These are phyloP conservation scores for Siniperca scherzeri DNA, from an alignment of 2,797 vertebrate species.

Conservation along the genomic window DNA sequence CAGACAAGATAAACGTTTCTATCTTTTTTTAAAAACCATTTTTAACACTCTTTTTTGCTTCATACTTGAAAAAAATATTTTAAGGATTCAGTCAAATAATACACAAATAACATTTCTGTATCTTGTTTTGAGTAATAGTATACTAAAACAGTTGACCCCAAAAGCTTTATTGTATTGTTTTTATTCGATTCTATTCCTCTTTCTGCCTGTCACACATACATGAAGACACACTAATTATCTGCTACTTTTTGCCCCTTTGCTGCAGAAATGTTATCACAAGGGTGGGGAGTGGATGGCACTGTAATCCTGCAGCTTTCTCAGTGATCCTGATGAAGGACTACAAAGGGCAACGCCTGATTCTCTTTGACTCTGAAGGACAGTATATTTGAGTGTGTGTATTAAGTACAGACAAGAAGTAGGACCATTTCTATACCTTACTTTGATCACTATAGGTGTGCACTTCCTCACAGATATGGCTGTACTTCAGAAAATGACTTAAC, in stretches of 20 bases:
- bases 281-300: neutral
- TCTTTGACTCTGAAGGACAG: conserved; percentile 19
- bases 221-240: neutral
- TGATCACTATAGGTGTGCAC: conserved; percentile 1
- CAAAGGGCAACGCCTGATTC: conserved; percentile 18
- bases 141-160: neutral
- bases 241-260: neutral
- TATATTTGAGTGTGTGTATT: conserved; percentile 3
- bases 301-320: conserved; percentile 25
- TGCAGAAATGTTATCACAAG: conserved; percentile 20
- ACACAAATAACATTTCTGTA: neutral
- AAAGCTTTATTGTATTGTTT: neutral
- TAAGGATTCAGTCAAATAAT: neutral
- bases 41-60: neutral
- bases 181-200: neutral
- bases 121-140: neutral
- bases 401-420: conserved; percentile 1
- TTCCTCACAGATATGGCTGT: conserved; percentile 23
- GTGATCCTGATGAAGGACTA: conserved; percentile 30
- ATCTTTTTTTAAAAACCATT: neutral
- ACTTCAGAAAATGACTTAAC: conserved; percentile 25
- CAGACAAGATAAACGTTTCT: neutral
- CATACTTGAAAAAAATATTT: neutral
- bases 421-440: conserved; percentile 10
- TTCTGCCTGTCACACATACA: neutral